Conservation (phyloP, 2,113 vertebrate genomes). For the Coptodon bakossiorum region DNA sequence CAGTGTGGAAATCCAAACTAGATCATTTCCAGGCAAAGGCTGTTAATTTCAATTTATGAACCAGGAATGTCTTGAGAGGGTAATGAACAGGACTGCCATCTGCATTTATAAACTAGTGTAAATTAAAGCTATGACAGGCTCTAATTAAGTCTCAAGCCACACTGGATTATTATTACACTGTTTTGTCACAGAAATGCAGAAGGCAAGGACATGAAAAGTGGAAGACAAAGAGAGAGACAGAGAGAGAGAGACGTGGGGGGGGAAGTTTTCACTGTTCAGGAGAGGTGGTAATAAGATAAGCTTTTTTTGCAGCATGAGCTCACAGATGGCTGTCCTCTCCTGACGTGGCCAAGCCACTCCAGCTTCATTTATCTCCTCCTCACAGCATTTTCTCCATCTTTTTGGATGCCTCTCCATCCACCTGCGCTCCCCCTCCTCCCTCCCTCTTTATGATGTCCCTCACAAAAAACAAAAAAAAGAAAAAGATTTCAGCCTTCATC, state of each 20-base stretch:
- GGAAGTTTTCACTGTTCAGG: conserved; percentile 12
- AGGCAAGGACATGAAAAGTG: not conserved
- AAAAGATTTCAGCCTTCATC: not conserved
- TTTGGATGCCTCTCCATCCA: not conserved
- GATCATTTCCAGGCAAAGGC: not conserved
- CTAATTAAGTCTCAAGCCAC: conserved; percentile 37
- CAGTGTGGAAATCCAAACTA: not conserved
- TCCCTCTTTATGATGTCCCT: not conserved
- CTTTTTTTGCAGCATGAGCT: conserved; percentile 9
- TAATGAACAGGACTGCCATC: conserved; percentile 26
- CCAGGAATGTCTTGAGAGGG: not conserved
- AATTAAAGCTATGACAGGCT: conserved; percentile 16
- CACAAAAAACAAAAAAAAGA: not conserved
- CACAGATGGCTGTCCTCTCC: conserved; percentile 39
- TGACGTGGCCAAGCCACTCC: not conserved
- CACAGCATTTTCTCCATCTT: conserved; percentile 13
- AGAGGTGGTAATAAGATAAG: conserved; percentile 25
- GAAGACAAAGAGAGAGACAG: not conserved
- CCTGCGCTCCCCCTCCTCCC: not conserved
- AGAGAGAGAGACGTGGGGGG: not conserved
- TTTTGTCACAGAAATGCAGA: conserved; percentile 16
- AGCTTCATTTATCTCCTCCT: conserved; percentile 36
- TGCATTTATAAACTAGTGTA: conserved; percentile 12
- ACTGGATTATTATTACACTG: conserved; percentile 3
- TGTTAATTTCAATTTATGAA: conserved; percentile 18